Evolutionary conservation across 2,113 vertebrate genomes (phyloP).

Genomic region (Asarcornis scutulata): DNA sequence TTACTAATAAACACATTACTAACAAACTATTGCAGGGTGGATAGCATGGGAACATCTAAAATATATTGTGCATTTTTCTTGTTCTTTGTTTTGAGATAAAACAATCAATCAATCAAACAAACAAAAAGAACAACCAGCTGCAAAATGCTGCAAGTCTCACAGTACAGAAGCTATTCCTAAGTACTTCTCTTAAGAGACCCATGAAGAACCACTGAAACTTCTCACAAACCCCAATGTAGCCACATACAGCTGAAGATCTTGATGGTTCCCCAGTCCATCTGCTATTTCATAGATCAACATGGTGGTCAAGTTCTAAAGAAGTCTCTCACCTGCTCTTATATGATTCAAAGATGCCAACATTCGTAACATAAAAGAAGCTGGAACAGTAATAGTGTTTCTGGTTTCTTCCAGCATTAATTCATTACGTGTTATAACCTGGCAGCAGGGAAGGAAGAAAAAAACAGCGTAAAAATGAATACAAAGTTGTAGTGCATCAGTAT

Average conservation of each 20-base stretch:
- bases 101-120: not conserved
- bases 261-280: not conserved
- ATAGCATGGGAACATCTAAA: not conserved
- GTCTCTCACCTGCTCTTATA: slow-evolving; percentile 91
- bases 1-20: not conserved
- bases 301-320: not conserved
- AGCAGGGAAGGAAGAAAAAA: not conserved
- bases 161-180: not conserved
- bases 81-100: not conserved
- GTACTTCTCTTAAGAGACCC: not conserved
- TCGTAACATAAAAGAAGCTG: slow-evolving; percentile 97
- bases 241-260: not conserved
- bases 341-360: slow-evolving; percentile 98
- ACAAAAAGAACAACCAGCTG: not conserved
- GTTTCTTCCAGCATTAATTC: slow-evolving; percentile 98
- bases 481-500: not conserved
- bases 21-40: not conserved
- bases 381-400: slow-evolving; percentile 97
- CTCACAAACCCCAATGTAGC: not conserved
- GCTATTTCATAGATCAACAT: not conserved
- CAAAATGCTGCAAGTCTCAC: not conserved
- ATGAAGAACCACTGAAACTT: not conserved
- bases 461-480: not conserved
- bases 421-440: slow-evolving; percentile 94
- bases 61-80: not conserved